Evolutionary conservation across 2,797 vertebrate species (phyloP).

Genomic region (Alcedo atthis): DNA sequence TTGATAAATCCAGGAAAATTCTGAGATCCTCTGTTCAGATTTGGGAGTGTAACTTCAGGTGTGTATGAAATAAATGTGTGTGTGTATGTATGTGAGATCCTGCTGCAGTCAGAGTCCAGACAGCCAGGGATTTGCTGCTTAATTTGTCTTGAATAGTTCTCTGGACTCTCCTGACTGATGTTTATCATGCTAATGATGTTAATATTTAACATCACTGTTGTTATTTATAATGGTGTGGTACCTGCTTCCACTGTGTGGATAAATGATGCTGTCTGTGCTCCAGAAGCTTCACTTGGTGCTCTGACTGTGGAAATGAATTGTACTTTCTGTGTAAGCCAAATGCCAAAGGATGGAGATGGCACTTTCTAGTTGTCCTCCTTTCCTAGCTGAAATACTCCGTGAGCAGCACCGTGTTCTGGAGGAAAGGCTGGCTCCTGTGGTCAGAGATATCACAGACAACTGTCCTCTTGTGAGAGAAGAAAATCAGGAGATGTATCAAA

Average conservation of each 20-base stretch:
- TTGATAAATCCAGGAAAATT: neutral
- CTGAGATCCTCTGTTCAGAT: neutral
- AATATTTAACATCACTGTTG: neutral
- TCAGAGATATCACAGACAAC: constrained; percentile 86
- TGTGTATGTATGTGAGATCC: neutral
- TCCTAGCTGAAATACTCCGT: constrained; percentile 84
- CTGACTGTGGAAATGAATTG: neutral
- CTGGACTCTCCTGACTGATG: neutral
- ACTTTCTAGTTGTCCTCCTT: neutral
- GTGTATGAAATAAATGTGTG: neutral
- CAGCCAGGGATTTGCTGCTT: neutral
- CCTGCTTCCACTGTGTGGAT: neutral
- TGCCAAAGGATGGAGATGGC: neutral
- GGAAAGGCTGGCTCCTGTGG: constrained; percentile 77
- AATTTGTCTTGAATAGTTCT: neutral
- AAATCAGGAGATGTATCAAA: constrained; percentile 81
- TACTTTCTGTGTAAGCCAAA: neutral
- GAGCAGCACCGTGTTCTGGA: constrained; percentile 81
- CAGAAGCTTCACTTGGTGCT: neutral
- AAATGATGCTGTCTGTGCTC: neutral
- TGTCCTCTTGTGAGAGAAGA: constrained; percentile 76
- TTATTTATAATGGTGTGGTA: neutral
- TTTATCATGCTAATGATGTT: neutral
- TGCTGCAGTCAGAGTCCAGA: neutral
- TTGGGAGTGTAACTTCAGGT: neutral